phyloP scores from a whole-genome alignment of 2,113 vertebrate species.

The Lycaon pictus region DNA sequence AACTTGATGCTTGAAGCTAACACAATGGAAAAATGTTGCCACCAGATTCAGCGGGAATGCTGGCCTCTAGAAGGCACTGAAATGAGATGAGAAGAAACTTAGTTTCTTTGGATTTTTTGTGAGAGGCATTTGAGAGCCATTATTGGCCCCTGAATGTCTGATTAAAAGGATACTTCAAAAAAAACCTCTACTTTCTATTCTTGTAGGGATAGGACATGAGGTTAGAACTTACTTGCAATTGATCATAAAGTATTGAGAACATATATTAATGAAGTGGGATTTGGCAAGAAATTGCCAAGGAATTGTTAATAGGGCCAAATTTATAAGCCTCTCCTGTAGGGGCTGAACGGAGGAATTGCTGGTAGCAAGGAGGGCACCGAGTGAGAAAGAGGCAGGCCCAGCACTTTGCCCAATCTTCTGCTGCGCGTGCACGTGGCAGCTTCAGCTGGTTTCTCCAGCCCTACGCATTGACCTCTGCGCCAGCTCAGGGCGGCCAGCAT shows the following conservation, averaged over 20 bases:
- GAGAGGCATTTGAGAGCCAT: background rate
- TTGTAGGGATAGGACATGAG: background rate
- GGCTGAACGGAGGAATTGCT: background rate
- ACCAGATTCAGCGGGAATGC: background rate
- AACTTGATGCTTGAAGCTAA: background rate
- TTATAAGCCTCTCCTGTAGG: background rate
- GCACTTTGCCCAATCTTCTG: background rate
- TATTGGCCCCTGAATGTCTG: background rate
- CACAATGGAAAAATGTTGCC: background rate
- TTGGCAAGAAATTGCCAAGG: slow-evolving; percentile 36
- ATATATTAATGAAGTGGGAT: background rate
- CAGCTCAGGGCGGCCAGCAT: background rate
- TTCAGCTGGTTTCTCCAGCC: too few relatives aligned
- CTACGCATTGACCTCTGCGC: background rate
- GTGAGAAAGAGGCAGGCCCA: background rate
- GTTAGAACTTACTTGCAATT: background rate
- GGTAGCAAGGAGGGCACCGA: too few relatives aligned
- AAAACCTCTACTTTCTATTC: background rate
- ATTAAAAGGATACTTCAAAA: background rate
- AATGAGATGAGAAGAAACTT: background rate
- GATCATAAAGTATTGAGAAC: background rate
- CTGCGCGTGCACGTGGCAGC: background rate
- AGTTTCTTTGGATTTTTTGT: background rate
- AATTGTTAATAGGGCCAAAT: background rate
- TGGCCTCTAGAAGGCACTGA: background rate